These are phyloP conservation scores for Isoperla grammatica DNA, from an alignment of 2,888 invertebrate genomes.

Conservation along the genomic window DNA sequence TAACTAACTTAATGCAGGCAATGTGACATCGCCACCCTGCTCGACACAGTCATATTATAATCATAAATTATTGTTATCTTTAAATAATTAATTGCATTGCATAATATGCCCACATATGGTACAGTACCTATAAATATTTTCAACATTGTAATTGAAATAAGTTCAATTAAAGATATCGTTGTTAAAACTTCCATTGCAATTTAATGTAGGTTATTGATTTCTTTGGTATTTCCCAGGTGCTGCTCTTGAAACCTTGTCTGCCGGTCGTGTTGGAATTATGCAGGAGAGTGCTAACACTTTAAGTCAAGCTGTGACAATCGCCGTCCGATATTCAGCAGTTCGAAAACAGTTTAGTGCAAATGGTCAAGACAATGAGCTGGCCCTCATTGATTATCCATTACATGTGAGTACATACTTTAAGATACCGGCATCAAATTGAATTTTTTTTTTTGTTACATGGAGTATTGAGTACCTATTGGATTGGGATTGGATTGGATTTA, in stretches of 20 bases:
- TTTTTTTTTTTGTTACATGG: no score
- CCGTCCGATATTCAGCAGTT: slow-evolving; percentile 78
- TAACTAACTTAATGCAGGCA: no score
- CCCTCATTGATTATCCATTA: slow-evolving; percentile 88
- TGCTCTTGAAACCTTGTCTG: slow-evolving; percentile 74
- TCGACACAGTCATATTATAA: no score
- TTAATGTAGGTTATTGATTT: background rate
- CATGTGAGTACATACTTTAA: slow-evolving; percentile 51
- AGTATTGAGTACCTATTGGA: no score
- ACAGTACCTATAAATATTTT: no score
- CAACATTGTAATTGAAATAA: no score
- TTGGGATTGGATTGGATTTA: no score
- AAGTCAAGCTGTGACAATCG: slow-evolving; percentile 72
- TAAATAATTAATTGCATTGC: no score
- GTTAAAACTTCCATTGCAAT: background rate
- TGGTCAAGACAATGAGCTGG: slow-evolving; percentile 60
- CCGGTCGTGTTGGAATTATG: slow-evolving; percentile 74
- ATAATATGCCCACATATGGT: background rate
- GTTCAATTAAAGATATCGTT: no score
- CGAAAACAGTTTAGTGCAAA: slow-evolving; percentile 84
- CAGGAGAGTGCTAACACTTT: slow-evolving; percentile 47
- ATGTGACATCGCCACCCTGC: background rate
- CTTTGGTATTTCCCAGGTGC: slow-evolving; percentile 44
- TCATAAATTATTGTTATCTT: background rate
- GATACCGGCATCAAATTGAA: no score